These are phyloP conservation scores for Priocnemis perturbator DNA, from an alignment of 2,888 invertebrate genomes.

Conservation along the genomic window DNA sequence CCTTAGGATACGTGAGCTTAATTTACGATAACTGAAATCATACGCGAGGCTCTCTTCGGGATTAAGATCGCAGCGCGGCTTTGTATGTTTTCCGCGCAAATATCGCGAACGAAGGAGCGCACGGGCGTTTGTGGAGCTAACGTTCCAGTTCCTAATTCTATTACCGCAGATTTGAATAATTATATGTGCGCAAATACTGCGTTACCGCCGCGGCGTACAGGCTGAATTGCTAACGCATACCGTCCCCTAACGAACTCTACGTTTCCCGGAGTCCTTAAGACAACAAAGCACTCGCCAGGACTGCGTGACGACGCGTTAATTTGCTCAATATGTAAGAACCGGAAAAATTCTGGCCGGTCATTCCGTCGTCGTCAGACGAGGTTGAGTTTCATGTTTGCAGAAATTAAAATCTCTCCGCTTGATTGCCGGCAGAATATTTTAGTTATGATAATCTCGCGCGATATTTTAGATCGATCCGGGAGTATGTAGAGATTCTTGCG, in stretches of 20 bases:
- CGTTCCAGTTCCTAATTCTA: conserved; percentile 55
- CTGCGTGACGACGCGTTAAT: conserved; percentile 36
- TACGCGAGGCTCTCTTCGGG: conserved; percentile 9
- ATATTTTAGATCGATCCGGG: no score
- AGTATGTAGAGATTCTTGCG: no score
- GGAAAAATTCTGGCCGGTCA: not conserved
- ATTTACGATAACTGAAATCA: no score
- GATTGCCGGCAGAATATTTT: no score
- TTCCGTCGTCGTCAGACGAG: not conserved
- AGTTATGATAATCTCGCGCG: no score
- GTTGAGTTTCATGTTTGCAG: no score
- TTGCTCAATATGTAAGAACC: conserved; percentile 36
- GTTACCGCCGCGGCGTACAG: conserved; percentile 36
- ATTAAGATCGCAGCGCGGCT: conserved; percentile 23
- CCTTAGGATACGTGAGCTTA: no score
- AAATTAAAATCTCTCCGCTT: no score
- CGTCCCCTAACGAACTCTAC: conserved; percentile 61
- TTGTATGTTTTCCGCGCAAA: conserved; percentile 35
- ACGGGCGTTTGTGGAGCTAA: conserved; percentile 30
- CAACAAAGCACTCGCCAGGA: conserved; percentile 48
- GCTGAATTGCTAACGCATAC: conserved; percentile 62
- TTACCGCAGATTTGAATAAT: conserved; percentile 67
- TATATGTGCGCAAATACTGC: conserved; percentile 66
- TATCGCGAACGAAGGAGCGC: conserved; percentile 16
- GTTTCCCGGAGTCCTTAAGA: conserved; percentile 55